Evolutionary conservation across 2,888 invertebrate genomes (phyloP).

Genomic region (Stenolophus ochropezus): DNA sequence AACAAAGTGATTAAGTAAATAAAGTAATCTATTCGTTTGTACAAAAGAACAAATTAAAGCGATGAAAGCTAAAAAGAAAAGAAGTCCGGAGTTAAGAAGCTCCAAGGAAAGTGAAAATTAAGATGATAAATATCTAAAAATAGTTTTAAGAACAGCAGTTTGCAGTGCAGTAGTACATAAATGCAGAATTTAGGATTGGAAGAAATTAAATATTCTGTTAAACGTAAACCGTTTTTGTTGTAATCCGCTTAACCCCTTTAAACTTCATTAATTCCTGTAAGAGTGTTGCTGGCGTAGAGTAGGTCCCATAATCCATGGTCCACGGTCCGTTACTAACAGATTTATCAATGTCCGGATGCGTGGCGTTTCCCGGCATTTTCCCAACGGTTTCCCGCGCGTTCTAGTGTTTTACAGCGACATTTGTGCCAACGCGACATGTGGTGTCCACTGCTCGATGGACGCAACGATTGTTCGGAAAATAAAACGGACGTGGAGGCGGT

Average conservation of each 20-base stretch:
- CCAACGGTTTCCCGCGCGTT: conserved; percentile 32
- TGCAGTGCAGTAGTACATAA: conserved; percentile 1
- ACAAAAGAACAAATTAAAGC: too few species aligned
- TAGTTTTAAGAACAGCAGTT: neutral
- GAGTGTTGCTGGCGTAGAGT: neutral
- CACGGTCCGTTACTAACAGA: conserved; percentile 39
- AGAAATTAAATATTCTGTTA: conserved; percentile 45
- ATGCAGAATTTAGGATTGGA: neutral
- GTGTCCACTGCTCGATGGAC: conserved; percentile 26
- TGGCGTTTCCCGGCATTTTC: conserved; percentile 29
- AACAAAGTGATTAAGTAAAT: too few species aligned
- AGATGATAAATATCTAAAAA: neutral
- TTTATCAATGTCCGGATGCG: conserved; percentile 26
- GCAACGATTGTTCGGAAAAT: conserved; percentile 30
- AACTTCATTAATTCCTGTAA: conserved; percentile 46
- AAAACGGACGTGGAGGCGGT: conserved; percentile 25
- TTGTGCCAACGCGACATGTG: conserved; percentile 17
- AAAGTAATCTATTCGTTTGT: too few species aligned
- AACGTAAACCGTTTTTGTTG: conserved; percentile 38
- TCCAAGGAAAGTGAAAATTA: neutral
- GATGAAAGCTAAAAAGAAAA: too few species aligned
- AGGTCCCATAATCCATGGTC: neutral
- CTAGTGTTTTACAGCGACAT: conserved; percentile 9
- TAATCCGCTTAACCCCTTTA: conserved; percentile 52
- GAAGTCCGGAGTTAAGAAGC: too few species aligned